phyloP scores from a whole-genome alignment of 1,140 invertebrate genomes.

The Rhagoletis zephyria region DNA sequence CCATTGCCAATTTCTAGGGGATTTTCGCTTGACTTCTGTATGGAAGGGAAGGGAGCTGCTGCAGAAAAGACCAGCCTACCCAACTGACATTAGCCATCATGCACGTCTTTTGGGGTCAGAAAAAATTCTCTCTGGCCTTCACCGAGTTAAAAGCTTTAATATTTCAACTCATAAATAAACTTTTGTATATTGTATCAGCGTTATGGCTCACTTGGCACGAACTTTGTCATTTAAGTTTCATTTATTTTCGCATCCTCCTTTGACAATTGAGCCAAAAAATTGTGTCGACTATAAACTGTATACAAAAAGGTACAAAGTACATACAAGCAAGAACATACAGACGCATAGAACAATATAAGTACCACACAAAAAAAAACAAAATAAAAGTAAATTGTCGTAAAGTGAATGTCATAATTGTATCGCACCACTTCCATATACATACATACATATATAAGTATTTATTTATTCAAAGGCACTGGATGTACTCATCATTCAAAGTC shows the following conservation, averaged over 20 bases:
- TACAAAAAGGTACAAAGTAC: not conserved
- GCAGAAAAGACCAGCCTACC: too few relatives aligned
- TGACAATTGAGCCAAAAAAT: not conserved
- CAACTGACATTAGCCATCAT: too few relatives aligned
- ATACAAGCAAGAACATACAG: not conserved
- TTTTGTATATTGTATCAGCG: too few relatives aligned
- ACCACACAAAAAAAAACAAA: not conserved
- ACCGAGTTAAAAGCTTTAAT: too few relatives aligned
- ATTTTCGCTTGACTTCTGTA: too few relatives aligned
- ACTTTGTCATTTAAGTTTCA: not conserved
- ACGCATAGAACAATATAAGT: not conserved
- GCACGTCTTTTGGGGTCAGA: too few relatives aligned
- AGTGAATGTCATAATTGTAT: conserved; percentile 49
- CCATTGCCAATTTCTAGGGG: too few relatives aligned
- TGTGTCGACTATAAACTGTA: not conserved
- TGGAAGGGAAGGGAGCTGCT: too few relatives aligned
- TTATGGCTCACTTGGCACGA: not conserved
- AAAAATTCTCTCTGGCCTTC: too few relatives aligned
- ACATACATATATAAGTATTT: too few relatives aligned
- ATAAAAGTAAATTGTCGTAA: conserved; percentile 20
- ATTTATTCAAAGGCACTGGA: conserved; percentile 17
- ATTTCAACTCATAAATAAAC: too few relatives aligned
- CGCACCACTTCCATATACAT: conserved; percentile 32
- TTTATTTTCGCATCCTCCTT: not conserved
- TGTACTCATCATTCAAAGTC: conserved; percentile 11